These are phyloP conservation scores for Jaculus jaculus DNA, from an alignment of 2,113 vertebrate species.

Conservation along the genomic window DNA sequence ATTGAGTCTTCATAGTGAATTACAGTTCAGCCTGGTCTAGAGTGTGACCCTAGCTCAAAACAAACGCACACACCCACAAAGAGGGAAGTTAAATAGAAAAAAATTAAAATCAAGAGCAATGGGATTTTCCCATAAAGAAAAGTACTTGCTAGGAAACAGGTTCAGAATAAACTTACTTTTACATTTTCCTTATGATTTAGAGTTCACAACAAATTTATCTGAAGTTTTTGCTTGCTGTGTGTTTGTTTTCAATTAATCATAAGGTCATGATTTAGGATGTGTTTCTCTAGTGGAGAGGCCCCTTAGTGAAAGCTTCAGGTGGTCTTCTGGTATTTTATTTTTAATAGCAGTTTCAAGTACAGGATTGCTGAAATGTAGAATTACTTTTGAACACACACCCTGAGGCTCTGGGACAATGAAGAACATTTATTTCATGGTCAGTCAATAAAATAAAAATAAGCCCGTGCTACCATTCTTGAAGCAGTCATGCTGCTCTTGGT, in stretches of 20 bases:
- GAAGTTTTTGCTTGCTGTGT: neutral
- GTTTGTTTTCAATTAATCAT: neutral
- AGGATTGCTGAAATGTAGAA: conserved; percentile 56
- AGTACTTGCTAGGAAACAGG: neutral
- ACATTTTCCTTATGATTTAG: neutral
- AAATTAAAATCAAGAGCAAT: too few relatives aligned
- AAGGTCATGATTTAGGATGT: neutral
- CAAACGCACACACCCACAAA: too few relatives aligned
- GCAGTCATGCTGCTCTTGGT: fast-evolving
- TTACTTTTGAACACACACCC: conserved; percentile 47
- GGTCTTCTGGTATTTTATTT: conserved; percentile 45
- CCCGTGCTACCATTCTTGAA: neutral
- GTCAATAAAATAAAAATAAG: conserved; percentile 52
- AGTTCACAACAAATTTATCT: neutral
- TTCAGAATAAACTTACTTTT: neutral
- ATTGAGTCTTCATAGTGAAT: too few relatives aligned
- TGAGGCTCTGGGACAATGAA: conserved; percentile 39
- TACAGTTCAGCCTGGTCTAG: too few relatives aligned
- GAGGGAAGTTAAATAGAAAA: neutral
- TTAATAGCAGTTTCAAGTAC: conserved; percentile 61
- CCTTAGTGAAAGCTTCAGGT: neutral
- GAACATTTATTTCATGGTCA: conserved; percentile 24
- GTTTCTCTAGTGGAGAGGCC: neutral
- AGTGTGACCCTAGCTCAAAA: too few relatives aligned
- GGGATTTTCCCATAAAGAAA: neutral